Evolutionary conservation across 2,888 invertebrate genomes (phyloP), one percentile per base, ranked within the genome.

Genomic region (Chironomus riparius): DNA sequence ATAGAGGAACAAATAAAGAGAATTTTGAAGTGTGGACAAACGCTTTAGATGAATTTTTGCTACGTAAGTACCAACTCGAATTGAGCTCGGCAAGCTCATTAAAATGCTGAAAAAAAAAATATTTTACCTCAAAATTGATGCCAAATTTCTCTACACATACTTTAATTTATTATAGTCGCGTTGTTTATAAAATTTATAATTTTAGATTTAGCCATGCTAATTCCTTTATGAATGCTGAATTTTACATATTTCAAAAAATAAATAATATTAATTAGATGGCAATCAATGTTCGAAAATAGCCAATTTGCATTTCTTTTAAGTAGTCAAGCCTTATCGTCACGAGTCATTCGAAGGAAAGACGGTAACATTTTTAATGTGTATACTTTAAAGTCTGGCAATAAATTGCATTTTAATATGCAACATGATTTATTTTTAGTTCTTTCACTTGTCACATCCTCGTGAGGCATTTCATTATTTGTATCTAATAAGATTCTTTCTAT

Each of bases 11-110:
- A 15, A 90, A 92, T 77, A 87, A 87, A 76, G 88, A 88, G 70
- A 92, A 92, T 81, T 93, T 91, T 81, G 86, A 89, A 78, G 89
- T 90, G 81, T 95, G 95, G 95, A 90, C 90, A 22, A 87, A 91
- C 24, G 88, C 91, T 77, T 83, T 95, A 68, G 88, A 91, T 76
- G 82, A 87, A 12, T 96, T 94, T 83, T 86, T 97, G 77, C 88
- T 89, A 82, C 90, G 96, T 96, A 83, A 86, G 87, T 84, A 48
- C 21, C 72, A 10, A 15, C 73, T 73, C 28, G 38, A 10, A 38
- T 28, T 28, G 4, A 65, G 18, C 21, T 15, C 5, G 65, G 3
- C 38, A 2, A 10, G 38, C 38, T 38, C 38, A 38, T 38, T 38
- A 38, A 38, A 38, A 38, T 38, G 12, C 13, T 22, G 38, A 76